Evolutionary conservation across 1,140 invertebrate genomes (phyloP).

Genomic region (Episyrphus balteatus): DNA sequence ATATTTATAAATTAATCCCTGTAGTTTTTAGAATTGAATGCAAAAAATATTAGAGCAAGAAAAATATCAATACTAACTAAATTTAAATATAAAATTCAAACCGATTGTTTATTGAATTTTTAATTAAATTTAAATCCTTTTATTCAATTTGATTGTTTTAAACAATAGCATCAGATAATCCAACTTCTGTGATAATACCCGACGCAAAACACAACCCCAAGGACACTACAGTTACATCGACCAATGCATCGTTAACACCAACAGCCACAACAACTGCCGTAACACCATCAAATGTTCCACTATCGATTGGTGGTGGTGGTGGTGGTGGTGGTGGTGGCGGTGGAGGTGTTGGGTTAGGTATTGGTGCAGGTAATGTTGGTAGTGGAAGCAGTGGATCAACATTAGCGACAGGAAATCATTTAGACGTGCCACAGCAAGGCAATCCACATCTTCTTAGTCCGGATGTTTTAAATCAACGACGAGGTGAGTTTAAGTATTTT

Average conservation of each 20-base stretch:
- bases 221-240: conserved; percentile 28
- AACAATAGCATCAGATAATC: conserved; percentile 27
- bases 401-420: conserved; percentile 51
- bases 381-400: conserved; percentile 1
- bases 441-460: conserved; percentile 73
- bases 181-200: conserved; percentile 36
- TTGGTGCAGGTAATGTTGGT: conserved; percentile 4
- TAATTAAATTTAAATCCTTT: conserved; percentile 16
- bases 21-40: too few relatives aligned
- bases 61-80: too few relatives aligned
- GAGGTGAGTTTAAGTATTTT: conserved; percentile 43
- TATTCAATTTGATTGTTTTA: conserved; percentile 9
- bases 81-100: too few relatives aligned
- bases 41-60: too few relatives aligned
- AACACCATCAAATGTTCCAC: conserved; percentile 11
- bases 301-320: conserved; percentile 4
- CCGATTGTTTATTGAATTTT: conserved; percentile 6
- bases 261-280: conserved; percentile 22
- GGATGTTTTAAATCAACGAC: conserved; percentile 59
- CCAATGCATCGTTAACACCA: conserved; percentile 22
- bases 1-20: too few relatives aligned
- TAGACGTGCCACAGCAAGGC: conserved; percentile 61
- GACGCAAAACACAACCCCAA: conserved; percentile 35
- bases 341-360: conserved; percentile 1
- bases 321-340: conserved; percentile 7